Conservation (phyloP, 2,113 vertebrate genomes). For the Actinemys pallida region DNA sequence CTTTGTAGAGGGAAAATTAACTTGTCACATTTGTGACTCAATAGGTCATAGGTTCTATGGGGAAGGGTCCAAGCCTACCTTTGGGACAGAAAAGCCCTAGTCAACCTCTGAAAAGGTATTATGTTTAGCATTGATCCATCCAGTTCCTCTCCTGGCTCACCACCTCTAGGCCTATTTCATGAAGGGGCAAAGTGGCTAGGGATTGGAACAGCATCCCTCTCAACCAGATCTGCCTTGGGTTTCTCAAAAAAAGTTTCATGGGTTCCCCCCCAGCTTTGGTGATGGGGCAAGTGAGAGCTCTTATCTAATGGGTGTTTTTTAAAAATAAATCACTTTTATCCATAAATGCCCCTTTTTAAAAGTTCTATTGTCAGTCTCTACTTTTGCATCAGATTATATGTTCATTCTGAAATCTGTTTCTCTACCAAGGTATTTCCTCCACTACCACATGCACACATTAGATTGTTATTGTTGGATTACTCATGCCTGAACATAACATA, state of each 20-base stretch:
- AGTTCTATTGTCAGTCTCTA: not conserved
- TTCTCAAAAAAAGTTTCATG: not conserved
- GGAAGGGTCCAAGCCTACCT: not conserved
- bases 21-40: not conserved
- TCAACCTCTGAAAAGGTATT: not conserved
- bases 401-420: not conserved
- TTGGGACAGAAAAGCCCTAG: not conserved
- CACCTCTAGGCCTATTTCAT: too few species aligned
- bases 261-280: not conserved
- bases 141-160: not conserved
- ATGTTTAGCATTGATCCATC: fast-evolving
- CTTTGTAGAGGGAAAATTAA: not conserved
- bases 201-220: not conserved
- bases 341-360: not conserved
- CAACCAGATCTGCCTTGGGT: not conserved
- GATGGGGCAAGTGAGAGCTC: not conserved
- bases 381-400: not conserved
- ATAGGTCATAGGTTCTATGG: not conserved
- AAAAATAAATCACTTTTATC: not conserved
- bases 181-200: not conserved
- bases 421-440: not conserved
- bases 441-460: not conserved
- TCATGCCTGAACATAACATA: too few species aligned
- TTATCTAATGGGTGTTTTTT: too few species aligned
- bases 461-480: not conserved